Evolutionary conservation across 2,113 vertebrate species (phyloP).

Genomic region (Tor tambroides): DNA sequence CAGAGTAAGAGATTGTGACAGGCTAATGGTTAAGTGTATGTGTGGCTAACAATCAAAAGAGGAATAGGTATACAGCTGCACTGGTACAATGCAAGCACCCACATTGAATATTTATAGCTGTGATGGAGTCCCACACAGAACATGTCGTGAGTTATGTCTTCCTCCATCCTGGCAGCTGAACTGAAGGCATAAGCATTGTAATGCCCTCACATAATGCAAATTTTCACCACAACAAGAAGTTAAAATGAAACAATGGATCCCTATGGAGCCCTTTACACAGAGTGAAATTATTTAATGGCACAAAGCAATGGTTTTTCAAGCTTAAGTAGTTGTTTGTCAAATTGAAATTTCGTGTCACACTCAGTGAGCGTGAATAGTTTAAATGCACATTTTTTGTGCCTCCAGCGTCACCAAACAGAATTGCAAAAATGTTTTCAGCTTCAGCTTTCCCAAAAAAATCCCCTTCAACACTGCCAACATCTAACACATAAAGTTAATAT

Average conservation of each 20-base stretch:
- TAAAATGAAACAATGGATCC: constrained; percentile 13
- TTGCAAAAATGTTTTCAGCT: not conserved
- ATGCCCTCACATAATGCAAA: constrained; percentile 10
- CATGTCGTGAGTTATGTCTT: constrained; percentile 31
- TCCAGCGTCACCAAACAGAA: not conserved
- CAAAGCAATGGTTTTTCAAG: not conserved
- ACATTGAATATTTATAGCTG: constrained; percentile 42
- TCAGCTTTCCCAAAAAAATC: not conserved
- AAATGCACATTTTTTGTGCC: not conserved
- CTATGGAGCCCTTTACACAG: not conserved
- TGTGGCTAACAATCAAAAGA: not conserved
- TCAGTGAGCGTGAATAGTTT: not conserved
- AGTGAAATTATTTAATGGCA: not conserved
- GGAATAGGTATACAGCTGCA: constrained; percentile 30
- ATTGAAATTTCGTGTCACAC: not conserved
- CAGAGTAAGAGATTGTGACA: not conserved
- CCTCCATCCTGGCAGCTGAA: constrained; percentile 18
- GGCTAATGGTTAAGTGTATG: constrained; percentile 1
- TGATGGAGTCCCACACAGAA: constrained; percentile 38
- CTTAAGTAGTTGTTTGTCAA: constrained; percentile 6
- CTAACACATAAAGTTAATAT: not conserved
- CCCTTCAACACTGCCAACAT: not conserved
- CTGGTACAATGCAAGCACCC: constrained; percentile 1
- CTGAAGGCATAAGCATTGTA: not conserved
- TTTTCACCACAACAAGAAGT: not conserved